Conservation (phyloP, 2,113 vertebrate species). For the Aegithalos caudatus region DNA sequence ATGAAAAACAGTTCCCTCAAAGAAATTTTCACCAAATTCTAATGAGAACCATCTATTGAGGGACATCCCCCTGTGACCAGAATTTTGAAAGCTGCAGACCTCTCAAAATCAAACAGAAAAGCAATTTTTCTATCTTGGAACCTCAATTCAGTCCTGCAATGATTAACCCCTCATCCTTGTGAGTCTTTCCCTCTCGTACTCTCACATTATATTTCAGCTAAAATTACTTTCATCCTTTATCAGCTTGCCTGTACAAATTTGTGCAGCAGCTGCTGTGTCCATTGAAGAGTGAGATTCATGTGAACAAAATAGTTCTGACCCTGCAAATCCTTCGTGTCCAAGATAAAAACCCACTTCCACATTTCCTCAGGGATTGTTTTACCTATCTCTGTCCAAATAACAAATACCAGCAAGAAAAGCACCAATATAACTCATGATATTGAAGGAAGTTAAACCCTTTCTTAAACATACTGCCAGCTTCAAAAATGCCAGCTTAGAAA, state of each 20-base stretch:
- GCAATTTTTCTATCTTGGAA: slow-evolving; percentile 52
- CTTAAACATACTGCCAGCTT: background rate
- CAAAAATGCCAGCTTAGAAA: background rate
- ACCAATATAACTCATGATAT: background rate
- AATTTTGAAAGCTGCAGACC: slow-evolving; percentile 40
- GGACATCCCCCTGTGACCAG: background rate
- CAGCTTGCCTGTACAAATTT: slow-evolving; percentile 55
- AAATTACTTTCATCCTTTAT: slow-evolving; percentile 71
- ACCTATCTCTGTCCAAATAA: slow-evolving; percentile 40
- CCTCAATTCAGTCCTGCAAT: slow-evolving; percentile 45
- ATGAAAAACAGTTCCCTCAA: background rate
- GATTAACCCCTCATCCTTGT: slow-evolving; percentile 66
- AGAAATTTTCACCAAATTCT: slow-evolving; percentile 28
- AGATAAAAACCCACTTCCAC: slow-evolving; percentile 54
- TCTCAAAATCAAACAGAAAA: slow-evolving; percentile 62
- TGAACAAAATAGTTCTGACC: slow-evolving; percentile 60
- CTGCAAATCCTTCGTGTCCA: background rate
- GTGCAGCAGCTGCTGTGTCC: slow-evolving; percentile 54
- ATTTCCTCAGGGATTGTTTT: slow-evolving; percentile 56
- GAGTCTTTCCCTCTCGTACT: slow-evolving; percentile 35
- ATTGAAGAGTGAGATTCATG: slow-evolving; percentile 54
- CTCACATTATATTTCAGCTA: slow-evolving; percentile 59
- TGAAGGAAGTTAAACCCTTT: slow-evolving; percentile 3
- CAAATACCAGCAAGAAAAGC: slow-evolving; percentile 32
- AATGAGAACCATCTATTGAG: slow-evolving; percentile 25